Evolutionary conservation across 2,113 vertebrate species (phyloP), one percentile per base, ranked within the genome.

Genomic region (Amphilophus citrinellus): DNA sequence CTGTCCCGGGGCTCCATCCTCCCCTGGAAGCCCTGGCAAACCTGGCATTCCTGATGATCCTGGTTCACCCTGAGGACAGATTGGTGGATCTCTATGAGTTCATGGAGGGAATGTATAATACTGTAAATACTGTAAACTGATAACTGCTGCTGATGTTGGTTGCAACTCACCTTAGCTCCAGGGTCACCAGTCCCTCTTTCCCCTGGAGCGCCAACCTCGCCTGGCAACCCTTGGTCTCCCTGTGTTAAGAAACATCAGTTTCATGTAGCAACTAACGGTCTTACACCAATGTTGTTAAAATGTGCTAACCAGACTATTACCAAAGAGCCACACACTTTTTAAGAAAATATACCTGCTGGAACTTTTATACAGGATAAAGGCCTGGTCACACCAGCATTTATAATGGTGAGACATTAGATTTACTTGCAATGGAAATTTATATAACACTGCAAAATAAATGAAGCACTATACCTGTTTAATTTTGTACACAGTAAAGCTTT

Each of bases 1-100:
- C 92, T 97, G 96, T 89, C 97, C 97, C 10, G 96, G 96, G 2
- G 95, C 96, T 60, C 96, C 97, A 8, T 97, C 97, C 91, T 98
- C 96, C 76, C 97, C 96, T 22, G 97, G 97, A 86, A 97, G 94
- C 32, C 96, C 97, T 5, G 97, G 97, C 57, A 97, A 93, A 61
- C 97, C 97, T 47, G 95, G 94, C 15, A 96, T 62, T 75, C 97
- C 97, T 39, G 95, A 61, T 60, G 95, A 88, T 68, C 97, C 96
- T 42, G 96, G 96, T 76, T 97, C 97, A 60, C 97, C 97, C 97
- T 97, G 89, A 76, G 77, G 61, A 92, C 50, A 89, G 3, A 92
- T 58, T 8, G 6, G 53, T 7, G 24, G 6, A 58, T 61, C 7
- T 10, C 11, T 44, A 39, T 85, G 24, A 37, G 32, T 56, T 20